A percentile compares a stretch with the other conserved stretches of the same genome.
phyloP scores from a whole-genome alignment of 2,888 invertebrate species.

The Laothoe populi region DNA sequence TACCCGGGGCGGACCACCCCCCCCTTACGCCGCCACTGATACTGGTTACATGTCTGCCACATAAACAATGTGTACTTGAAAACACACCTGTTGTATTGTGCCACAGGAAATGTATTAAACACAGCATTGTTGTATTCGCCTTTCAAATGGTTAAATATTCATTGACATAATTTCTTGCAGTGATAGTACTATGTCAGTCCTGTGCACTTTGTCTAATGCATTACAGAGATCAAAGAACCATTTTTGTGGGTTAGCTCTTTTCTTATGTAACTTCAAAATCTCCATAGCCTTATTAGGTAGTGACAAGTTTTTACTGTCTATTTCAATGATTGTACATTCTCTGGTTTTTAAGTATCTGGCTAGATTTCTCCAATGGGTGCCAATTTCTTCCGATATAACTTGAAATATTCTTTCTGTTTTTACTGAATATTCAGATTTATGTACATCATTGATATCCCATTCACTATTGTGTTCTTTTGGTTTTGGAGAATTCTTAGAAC shows the following conservation, averaged over 20 bases:
- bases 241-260: slow-evolving; percentile 60
- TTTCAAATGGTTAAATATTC: slow-evolving; percentile 54
- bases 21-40: too few species aligned
- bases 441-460: not conserved
- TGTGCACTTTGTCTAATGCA: slow-evolving; percentile 65
- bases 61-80: too few species aligned
- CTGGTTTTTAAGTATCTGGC: slow-evolving; percentile 67
- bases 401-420: slow-evolving; percentile 63
- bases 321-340: slow-evolving; percentile 67
- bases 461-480: not conserved
- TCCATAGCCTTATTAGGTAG: slow-evolving; percentile 55
- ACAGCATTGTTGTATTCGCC: not conserved
- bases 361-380: slow-evolving; percentile 67
- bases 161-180: slow-evolving; percentile 68
- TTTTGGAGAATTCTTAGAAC: not conserved
- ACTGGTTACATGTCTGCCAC: too few species aligned
- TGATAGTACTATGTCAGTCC: slow-evolving; percentile 64
- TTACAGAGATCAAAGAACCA: slow-evolving; percentile 72
- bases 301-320: slow-evolving; percentile 54
- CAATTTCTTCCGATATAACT: slow-evolving; percentile 66
- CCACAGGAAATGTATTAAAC: too few species aligned
- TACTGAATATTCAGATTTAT: slow-evolving; percentile 31
- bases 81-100: too few species aligned
- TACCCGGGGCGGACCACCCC: too few species aligned
- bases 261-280: slow-evolving; percentile 57